Evolutionary conservation across 2,888 invertebrate species (phyloP), one percentile per base, ranked within the genome.

Genomic region (Choreutis nemorana): DNA sequence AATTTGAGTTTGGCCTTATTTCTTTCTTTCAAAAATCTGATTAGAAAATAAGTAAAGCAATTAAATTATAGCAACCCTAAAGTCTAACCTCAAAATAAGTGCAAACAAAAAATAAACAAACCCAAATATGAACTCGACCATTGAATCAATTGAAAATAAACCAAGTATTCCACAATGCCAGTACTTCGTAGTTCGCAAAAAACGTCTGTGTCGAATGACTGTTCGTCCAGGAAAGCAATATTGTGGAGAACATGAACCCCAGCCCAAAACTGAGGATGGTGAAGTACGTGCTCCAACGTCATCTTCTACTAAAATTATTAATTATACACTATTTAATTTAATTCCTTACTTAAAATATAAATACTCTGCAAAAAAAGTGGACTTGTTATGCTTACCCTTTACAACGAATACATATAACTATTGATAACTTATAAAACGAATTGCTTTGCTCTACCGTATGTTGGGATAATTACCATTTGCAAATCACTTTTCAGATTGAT

Each of bases 191-290:
- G 48, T 75, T 18, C 77, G 88, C 14, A 91, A 91, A 45, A 88
- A 88, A 49, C 81, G 91, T 2, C 82, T 82, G 37, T 91, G 91
- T 50, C 86, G 88, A 41, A 90, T 91, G 89, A 83, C 86, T 0
- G 84, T 87, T 3, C 83, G 83, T 36, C 73, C 82, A n/a, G 87
- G 86, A 1, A 81, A 82, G 11, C 65, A 81, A 34, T 91, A 82
- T 52, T 91, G 91, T 50, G 90, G 88, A 0, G 90, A 90, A 50
- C 91, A 89, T 53, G 73, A 81, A 36, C 81, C 72, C 2, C 50
- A 56, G 22, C 68, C 65, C 1, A 45, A 33, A 28, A 42, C 48
- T 11, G 44, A 44, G 11, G 46, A 50, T 30, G 59, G 53, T 30
- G 45, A 59, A 51, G 75, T 65, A 45, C 21, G 28, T 24, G 24